phyloP scores from a whole-genome alignment of 2,797 vertebrate species.

The Epinephelus malabaricus region DNA sequence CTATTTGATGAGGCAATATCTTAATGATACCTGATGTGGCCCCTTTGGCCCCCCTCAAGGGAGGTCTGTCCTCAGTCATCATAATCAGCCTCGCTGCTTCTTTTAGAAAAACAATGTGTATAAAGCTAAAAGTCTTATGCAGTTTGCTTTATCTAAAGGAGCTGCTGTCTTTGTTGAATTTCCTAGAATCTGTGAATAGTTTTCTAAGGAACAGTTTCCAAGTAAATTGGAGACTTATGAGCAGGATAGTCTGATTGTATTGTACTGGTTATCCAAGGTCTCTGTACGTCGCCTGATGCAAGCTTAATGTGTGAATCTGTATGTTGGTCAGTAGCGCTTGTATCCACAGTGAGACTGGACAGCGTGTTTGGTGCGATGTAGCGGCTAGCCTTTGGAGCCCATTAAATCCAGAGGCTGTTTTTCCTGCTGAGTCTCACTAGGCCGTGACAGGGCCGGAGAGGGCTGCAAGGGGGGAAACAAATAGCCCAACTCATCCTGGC shows the following conservation, averaged over 20 bases:
- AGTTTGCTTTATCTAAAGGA: constrained; percentile 16
- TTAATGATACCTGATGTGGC: constrained; percentile 84
- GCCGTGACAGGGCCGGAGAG: constrained; percentile 85
- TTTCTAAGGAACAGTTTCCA: constrained; percentile 24
- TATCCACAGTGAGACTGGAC: constrained; percentile 56
- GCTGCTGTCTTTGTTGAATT: constrained; percentile 10
- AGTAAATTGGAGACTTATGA: constrained; percentile 24
- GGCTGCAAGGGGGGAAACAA: constrained; percentile 85
- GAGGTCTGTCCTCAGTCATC: constrained; percentile 75
- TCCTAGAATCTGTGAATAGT: too few relatives aligned
- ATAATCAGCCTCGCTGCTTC: constrained; percentile 68
- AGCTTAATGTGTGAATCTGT: constrained; percentile 58
- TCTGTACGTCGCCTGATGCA: constrained; percentile 18
- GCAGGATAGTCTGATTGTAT: background rate
- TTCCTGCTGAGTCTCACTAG: constrained; percentile 86
- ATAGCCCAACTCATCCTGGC: constrained; percentile 87
- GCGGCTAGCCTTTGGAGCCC: constrained; percentile 80
- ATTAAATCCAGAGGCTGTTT: constrained; percentile 85
- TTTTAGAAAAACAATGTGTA: constrained; percentile 65
- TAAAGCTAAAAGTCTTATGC: constrained; percentile 47
- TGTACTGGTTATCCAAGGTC: constrained; percentile 14
- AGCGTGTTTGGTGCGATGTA: constrained; percentile 70
- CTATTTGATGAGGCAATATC: constrained; percentile 86
- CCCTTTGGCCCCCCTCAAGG: constrained; percentile 58
- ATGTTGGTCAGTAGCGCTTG: constrained; percentile 59